Evolutionary conservation across 2,113 vertebrate genomes (phyloP).

Genomic region (Sapayoa aenigma): DNA sequence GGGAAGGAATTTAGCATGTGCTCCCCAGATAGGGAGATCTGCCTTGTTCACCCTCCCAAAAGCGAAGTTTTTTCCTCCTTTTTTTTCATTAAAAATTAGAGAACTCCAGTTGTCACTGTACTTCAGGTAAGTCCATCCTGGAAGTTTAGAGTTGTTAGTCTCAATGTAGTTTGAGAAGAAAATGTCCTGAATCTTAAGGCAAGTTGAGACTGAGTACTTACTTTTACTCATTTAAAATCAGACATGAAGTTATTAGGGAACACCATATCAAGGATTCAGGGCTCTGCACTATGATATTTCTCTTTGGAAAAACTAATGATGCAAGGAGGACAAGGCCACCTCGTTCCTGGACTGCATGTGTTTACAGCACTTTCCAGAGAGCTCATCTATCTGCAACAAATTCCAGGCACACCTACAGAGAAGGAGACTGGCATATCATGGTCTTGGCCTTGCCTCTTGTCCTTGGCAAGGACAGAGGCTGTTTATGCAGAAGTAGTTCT

Average conservation of each 20-base stretch:
- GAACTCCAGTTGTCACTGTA: not conserved
- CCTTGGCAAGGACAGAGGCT: not conserved
- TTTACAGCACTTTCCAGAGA: not conserved
- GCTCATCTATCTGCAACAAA: not conserved
- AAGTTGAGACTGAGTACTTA: not conserved
- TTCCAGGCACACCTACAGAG: not conserved
- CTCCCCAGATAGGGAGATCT: not conserved
- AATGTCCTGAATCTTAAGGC: not conserved
- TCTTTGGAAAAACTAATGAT: not conserved
- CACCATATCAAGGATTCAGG: not conserved
- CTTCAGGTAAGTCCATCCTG: not conserved
- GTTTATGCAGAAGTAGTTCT: not conserved
- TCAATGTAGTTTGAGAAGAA: not conserved
- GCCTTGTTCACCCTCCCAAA: not conserved
- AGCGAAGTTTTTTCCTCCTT: not conserved
- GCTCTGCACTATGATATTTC: not conserved
- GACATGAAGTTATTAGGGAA: not conserved
- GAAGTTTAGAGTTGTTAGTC: not conserved
- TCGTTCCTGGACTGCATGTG: fast-evolving
- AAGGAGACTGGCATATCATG: not conserved
- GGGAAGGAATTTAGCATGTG: not conserved
- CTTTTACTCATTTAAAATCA: not conserved
- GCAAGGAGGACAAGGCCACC: not conserved
- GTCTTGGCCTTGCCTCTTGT: not conserved
- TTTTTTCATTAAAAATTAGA: not conserved